These are phyloP conservation scores for Clavelina lepadiformis DNA, from an alignment of 23 tunicate species.

Conservation along the genomic window DNA sequence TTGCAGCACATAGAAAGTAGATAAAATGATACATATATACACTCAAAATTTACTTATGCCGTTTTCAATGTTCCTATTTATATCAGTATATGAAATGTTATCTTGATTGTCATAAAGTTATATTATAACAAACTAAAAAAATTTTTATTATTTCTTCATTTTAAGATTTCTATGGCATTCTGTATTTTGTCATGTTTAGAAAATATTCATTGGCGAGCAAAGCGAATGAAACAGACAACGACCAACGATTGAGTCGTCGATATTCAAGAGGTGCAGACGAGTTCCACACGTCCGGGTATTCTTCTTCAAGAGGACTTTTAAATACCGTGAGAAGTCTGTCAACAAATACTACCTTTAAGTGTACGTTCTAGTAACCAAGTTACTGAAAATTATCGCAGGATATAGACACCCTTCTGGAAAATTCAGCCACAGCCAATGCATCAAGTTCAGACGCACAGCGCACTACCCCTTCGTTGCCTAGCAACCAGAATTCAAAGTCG, in stretches of 20 bases:
- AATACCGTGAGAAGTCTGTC: slow-evolving; percentile 41
- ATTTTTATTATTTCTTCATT: too few relatives aligned
- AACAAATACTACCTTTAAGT: too few relatives aligned
- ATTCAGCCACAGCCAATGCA: background rate
- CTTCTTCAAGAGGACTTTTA: slow-evolving; percentile 44
- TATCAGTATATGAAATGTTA: too few relatives aligned
- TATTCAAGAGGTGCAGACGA: slow-evolving; percentile 90
- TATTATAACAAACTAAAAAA: too few relatives aligned
- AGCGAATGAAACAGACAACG: too few relatives aligned
- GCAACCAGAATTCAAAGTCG: background rate
- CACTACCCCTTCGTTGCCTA: background rate
- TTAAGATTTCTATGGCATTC: too few relatives aligned
- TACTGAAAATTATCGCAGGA: slow-evolving; percentile 5
- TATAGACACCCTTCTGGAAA: background rate
- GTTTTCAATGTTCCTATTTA: background rate
- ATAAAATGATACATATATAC: background rate
- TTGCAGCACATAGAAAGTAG: slow-evolving; percentile 2
- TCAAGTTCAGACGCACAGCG: background rate
- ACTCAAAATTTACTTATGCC: background rate
- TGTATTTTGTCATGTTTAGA: too few relatives aligned
- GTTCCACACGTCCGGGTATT: slow-evolving; percentile 67
- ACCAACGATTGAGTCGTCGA: slow-evolving; percentile 45
- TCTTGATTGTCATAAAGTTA: too few relatives aligned
- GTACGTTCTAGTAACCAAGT: too few relatives aligned
- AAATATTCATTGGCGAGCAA: too few relatives aligned